Evolutionary conservation across 2,888 invertebrate species (phyloP).

Genomic region (Amiota mariae): DNA sequence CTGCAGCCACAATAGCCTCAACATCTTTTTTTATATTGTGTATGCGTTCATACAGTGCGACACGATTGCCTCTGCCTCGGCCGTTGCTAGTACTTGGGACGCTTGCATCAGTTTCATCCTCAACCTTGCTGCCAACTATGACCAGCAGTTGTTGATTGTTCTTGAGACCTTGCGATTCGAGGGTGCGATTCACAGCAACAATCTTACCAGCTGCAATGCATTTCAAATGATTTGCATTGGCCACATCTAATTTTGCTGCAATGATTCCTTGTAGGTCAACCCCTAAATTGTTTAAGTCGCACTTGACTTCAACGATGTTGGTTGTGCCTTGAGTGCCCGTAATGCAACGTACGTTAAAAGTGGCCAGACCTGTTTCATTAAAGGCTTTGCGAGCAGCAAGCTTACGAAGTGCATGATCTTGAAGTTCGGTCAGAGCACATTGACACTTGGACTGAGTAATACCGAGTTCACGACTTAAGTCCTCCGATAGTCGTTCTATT

Average conservation of each 20-base stretch:
- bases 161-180: slow-evolving; percentile 78
- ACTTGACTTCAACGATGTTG: slow-evolving; percentile 76
- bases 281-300: slow-evolving; percentile 76
- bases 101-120: slow-evolving; percentile 50
- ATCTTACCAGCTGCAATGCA: slow-evolving; percentile 81
- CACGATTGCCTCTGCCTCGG: slow-evolving; percentile 47
- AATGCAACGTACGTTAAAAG: slow-evolving; percentile 80
- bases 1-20: slow-evolving; percentile 74
- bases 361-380: slow-evolving; percentile 81
- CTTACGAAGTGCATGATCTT: slow-evolving; percentile 78
- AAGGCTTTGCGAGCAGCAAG: slow-evolving; percentile 81
- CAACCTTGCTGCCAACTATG: slow-evolving; percentile 71
- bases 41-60: slow-evolving; percentile 77
- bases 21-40: slow-evolving; percentile 77
- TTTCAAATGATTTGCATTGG: slow-evolving; percentile 76
- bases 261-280: slow-evolving; percentile 76
- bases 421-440: slow-evolving; percentile 52
- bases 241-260: slow-evolving; percentile 73
- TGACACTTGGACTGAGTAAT: slow-evolving; percentile 60
- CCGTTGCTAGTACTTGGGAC: background rate
- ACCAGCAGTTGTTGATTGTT: slow-evolving; percentile 82
- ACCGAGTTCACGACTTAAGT: slow-evolving; percentile 76
- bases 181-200: slow-evolving; percentile 74
- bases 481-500: slow-evolving; percentile 77
- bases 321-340: slow-evolving; percentile 74